phyloP scores from a whole-genome alignment of 2,888 invertebrate species.

The Salticus scenicus region DNA sequence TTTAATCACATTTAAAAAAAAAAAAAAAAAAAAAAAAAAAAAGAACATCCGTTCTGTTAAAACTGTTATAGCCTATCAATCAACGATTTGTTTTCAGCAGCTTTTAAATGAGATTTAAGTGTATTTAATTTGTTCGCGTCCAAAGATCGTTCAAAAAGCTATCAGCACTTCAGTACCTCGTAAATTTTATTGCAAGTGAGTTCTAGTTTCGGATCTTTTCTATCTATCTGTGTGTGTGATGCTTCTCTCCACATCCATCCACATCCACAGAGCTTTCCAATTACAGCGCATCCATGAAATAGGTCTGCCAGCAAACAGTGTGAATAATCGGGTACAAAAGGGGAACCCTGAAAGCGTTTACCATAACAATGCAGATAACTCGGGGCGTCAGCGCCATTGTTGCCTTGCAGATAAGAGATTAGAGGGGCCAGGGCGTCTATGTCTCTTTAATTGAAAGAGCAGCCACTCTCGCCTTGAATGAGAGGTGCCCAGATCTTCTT shows the following conservation, averaged over 20 bases:
- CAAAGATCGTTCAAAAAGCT: background rate
- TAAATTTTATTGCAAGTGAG: background rate
- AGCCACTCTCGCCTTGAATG: slow-evolving; percentile 41
- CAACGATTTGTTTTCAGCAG: too few species aligned
- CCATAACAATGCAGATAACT: slow-evolving; percentile 54
- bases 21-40: too few species aligned
- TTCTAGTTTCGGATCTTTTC: too few species aligned
- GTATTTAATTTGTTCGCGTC: too few species aligned
- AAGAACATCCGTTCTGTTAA: too few species aligned
- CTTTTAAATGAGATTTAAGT: too few species aligned
- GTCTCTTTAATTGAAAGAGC: slow-evolving; percentile 68
- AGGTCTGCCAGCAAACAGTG: slow-evolving; percentile 58
- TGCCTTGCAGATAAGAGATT: slow-evolving; percentile 57
- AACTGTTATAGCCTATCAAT: too few species aligned
- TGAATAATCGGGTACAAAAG: slow-evolving; percentile 52
- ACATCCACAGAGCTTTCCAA: background rate
- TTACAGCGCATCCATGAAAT: slow-evolving; percentile 21
- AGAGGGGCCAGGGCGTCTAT: slow-evolving; percentile 48
- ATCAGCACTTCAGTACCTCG: background rate
- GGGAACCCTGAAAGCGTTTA: slow-evolving; percentile 30
- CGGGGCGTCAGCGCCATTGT: slow-evolving; percentile 16
- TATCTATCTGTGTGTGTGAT: too few species aligned
- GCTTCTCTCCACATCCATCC: background rate
- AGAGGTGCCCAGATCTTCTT: slow-evolving; percentile 20
- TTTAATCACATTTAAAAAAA: too few species aligned